Evolutionary conservation across 2,888 invertebrate species (phyloP).

Genomic region (Xestia c-nigrum): DNA sequence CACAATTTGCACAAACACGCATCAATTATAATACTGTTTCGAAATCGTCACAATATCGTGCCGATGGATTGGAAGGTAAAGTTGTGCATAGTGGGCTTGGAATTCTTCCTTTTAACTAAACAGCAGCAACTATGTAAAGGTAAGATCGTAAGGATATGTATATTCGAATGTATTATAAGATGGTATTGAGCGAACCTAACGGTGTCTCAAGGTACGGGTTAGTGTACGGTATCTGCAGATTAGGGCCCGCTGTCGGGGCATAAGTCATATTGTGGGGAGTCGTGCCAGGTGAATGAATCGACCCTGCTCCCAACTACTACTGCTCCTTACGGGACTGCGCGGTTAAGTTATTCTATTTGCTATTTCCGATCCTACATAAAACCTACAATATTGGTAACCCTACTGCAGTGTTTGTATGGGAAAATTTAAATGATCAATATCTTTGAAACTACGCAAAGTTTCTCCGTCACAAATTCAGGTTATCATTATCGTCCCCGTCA

Average conservation of each 20-base stretch:
- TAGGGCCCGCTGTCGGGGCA: slow-evolving; percentile 69
- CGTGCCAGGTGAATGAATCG: slow-evolving; percentile 73
- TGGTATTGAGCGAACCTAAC: slow-evolving; percentile 69
- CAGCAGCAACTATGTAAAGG: slow-evolving; percentile 9
- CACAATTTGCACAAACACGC: slow-evolving; percentile 28
- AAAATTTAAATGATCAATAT: no score
- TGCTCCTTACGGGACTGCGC: slow-evolving; percentile 49
- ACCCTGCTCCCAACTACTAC: slow-evolving; percentile 68
- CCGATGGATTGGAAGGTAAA: slow-evolving; percentile 28
- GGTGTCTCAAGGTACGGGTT: slow-evolving; percentile 71
- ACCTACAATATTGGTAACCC: no score
- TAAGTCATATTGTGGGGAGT: slow-evolving; percentile 67
- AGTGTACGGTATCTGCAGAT: slow-evolving; percentile 73
- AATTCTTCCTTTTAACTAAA: slow-evolving; percentile 16
- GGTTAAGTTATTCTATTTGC: slow-evolving; percentile 35
- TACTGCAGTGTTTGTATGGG: no score
- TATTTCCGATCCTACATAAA: slow-evolving; percentile 46
- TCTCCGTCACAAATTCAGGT: no score
- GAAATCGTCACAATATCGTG: slow-evolving; percentile 37
- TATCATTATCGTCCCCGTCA: no score
- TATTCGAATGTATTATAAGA: slow-evolving; percentile 46
- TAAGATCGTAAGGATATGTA: slow-evolving; percentile 34
- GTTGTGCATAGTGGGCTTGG: slow-evolving; percentile 21
- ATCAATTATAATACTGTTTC: slow-evolving; percentile 32
- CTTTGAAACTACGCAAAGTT: no score